Conservation (phyloP, 2,888 invertebrate species). For the Clusia tigrina region DNA sequence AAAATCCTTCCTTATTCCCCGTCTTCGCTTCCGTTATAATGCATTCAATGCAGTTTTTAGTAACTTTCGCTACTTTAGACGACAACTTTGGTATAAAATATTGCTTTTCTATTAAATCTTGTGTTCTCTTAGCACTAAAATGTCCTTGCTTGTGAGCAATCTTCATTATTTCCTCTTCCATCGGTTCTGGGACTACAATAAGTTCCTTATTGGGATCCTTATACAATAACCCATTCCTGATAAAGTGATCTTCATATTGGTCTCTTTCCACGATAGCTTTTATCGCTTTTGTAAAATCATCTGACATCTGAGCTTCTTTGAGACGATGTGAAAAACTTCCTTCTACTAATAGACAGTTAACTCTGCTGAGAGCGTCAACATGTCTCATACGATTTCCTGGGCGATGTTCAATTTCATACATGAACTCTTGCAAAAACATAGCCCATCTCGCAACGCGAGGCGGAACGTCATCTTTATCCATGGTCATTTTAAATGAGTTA, state of each 20-base stretch:
- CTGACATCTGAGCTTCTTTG: constrained; percentile 24
- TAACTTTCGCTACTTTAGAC: constrained; percentile 26
- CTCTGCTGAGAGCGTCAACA: constrained; percentile 33
- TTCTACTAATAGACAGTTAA: constrained; percentile 27
- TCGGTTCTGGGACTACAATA: constrained; percentile 49
- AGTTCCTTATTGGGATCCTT: constrained; percentile 24
- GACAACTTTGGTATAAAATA: constrained; percentile 30
- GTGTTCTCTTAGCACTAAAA: constrained; percentile 27
- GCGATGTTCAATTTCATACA: constrained; percentile 31
- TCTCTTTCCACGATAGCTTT: constrained; percentile 21
- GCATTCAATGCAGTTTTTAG: constrained; percentile 32
- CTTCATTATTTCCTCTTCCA: constrained; percentile 42
- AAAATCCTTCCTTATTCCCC: constrained; percentile 27
- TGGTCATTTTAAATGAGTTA: constrained; percentile 34
- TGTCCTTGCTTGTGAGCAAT: constrained; percentile 30
- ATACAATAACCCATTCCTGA: constrained; percentile 26
- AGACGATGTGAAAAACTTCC: constrained; percentile 22
- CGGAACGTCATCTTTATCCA: constrained; percentile 31
- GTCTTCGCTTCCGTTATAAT: constrained; percentile 29
- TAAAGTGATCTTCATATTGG: constrained; percentile 28
- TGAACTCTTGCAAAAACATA: constrained; percentile 32
- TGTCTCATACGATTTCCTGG: constrained; percentile 31
- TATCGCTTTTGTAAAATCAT: constrained; percentile 29
- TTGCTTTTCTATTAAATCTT: constrained; percentile 27
- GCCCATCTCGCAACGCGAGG: constrained; percentile 30